These are phyloP conservation scores for Taeniopygia guttata DNA, from an alignment of 2,797 vertebrate genomes.

Conservation along the genomic window DNA sequence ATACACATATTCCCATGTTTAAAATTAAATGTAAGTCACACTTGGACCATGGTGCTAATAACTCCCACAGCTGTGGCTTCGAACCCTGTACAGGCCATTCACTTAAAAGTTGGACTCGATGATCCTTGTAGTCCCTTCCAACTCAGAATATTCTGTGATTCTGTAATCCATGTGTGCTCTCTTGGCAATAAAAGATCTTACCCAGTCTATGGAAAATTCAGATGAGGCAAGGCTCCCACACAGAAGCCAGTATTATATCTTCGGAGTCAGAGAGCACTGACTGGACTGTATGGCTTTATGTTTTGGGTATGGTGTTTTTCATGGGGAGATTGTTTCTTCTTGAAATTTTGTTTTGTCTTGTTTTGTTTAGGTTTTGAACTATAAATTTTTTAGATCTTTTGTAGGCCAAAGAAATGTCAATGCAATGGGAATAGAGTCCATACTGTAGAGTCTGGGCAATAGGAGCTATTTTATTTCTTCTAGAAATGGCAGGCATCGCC, in stretches of 20 bases:
- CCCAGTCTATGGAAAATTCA: neutral
- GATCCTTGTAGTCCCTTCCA: neutral
- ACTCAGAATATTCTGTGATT: neutral
- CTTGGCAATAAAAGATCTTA: neutral
- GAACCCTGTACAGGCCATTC: neutral
- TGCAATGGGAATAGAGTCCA: neutral
- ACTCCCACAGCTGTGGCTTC: neutral
- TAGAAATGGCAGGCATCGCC: neutral
- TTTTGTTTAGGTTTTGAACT: neutral
- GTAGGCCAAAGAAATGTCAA: neutral
- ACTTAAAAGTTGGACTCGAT: neutral
- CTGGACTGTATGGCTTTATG: neutral
- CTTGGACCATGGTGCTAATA: neutral
- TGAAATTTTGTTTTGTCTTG: neutral
- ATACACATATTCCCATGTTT: neutral
- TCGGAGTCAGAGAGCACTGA: neutral
- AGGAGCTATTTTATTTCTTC: neutral
- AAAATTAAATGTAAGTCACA: neutral
- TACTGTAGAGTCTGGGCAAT: neutral
- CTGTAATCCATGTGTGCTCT: neutral
- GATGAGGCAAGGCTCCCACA: neutral
- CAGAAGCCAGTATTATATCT: neutral
- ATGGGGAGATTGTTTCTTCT: accelerated
- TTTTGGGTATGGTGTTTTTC: neutral
- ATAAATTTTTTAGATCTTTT: neutral